Evolutionary conservation across 2,888 invertebrate species (phyloP), one percentile per base, ranked within the genome.

Genomic region (Chrysolina oricalcia): DNA sequence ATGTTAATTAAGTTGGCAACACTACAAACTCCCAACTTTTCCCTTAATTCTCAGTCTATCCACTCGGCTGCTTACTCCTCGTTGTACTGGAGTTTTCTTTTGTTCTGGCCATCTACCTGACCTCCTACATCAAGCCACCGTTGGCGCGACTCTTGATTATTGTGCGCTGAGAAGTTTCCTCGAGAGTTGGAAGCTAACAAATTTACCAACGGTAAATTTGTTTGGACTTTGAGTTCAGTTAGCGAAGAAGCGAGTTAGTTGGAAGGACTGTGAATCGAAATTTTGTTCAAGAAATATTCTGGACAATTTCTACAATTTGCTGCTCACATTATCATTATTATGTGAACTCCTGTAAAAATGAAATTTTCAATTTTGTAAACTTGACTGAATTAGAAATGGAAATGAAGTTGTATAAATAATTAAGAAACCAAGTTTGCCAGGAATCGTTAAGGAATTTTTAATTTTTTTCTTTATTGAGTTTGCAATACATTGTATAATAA

Each of bases 21-120:
- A 46, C 46, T 46, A 46, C 46, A 46, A 15, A 15, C 46, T 13
- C n/a, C 46, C 46, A 46, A 46, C 46, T 46, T 46, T 46, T 46
- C 46, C 46, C 50, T 50, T 56, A 56, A 21, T 56, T 56, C 23
- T 56, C n/a, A n/a, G 46, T 46, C 46, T 46, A 53, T 53, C 19
- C 21, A 53, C 21, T 53, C 19, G 53, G 21, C 53, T 21, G 53
- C 53, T 21, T 21, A 53, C 53, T 21, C 48, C 11, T 23, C 19
- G 21, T 21, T 21, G 53, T 53, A 53, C 11, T 21, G 13, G 53
- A 53, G 19, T 19, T 53, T 59, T 59, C 59, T 59, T 59, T 59
- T 59, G 59, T 59, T 59, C 59, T 27, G 59, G n/a, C 23, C 35
- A 35, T 59, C 23, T 27, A 59, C 59, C 35, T 59, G 59, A 35